These are phyloP conservation scores for Bombus ignitus DNA, from an alignment of 1,140 invertebrate species.

Conservation along the genomic window DNA sequence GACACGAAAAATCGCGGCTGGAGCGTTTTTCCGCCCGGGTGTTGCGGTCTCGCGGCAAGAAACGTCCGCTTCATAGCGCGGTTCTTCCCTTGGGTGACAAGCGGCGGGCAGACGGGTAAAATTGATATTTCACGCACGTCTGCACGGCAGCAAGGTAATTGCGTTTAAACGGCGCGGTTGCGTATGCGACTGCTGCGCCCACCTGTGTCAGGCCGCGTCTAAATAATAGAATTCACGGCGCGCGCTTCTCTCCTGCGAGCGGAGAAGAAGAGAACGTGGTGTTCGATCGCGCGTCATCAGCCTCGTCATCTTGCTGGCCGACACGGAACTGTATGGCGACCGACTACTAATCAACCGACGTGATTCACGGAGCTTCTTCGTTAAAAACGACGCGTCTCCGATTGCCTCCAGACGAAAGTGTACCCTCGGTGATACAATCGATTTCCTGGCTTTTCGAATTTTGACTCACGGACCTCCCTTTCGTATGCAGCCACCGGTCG, in stretches of 20 bases:
- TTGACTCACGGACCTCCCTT: slow-evolving; percentile 24
- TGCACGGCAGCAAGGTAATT: slow-evolving; percentile 69
- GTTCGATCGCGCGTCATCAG: slow-evolving; percentile 57
- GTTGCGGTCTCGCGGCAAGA: slow-evolving; percentile 35
- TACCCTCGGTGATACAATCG: slow-evolving; percentile 22
- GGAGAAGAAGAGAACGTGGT: slow-evolving; percentile 29
- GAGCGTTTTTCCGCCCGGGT: not conserved
- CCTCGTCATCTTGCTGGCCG: slow-evolving; percentile 60
- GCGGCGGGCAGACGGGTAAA: slow-evolving; percentile 40
- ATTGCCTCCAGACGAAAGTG: not conserved
- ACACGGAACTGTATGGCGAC: slow-evolving; percentile 51
- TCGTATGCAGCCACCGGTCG: slow-evolving; percentile 45
- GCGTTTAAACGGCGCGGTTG: slow-evolving; percentile 70
- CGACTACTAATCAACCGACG: slow-evolving; percentile 50
- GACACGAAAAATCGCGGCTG: not conserved
- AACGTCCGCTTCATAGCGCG: slow-evolving; percentile 10
- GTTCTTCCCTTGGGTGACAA: slow-evolving; percentile 23
- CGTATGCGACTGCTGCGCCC: slow-evolving; percentile 67
- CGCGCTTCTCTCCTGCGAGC: slow-evolving; percentile 18
- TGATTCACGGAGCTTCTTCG: slow-evolving; percentile 56
- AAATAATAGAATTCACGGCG: slow-evolving; percentile 68
- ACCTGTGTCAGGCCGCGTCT: slow-evolving; percentile 57
- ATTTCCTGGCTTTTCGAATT: slow-evolving; percentile 44
- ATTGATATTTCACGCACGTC: slow-evolving; percentile 70
- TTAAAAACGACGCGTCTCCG: not conserved